These are phyloP conservation scores for Pyrrhosoma nymphula DNA, from an alignment of 2,888 invertebrate species.

Conservation along the genomic window DNA sequence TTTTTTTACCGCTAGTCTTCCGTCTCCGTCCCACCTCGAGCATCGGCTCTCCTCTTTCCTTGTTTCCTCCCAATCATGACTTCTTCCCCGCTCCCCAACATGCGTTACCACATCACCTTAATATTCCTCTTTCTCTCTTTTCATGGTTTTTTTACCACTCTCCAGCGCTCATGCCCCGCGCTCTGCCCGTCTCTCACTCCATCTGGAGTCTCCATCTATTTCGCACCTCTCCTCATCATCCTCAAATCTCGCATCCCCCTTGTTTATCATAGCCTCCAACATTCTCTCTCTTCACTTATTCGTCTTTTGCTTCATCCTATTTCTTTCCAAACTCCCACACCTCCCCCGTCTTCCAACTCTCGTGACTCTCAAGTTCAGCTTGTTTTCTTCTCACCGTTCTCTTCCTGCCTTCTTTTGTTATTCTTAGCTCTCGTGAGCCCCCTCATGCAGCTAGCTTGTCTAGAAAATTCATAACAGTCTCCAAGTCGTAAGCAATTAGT, in stretches of 20 bases:
- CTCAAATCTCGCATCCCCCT: not conserved
- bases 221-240: not conserved
- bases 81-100: not conserved
- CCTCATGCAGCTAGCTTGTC: too few relatives aligned
- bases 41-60: not conserved
- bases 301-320: not conserved
- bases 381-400: not conserved
- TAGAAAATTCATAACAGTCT: too few relatives aligned
- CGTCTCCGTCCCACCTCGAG: not conserved
- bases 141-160: too few relatives aligned
- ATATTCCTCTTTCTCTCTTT: not conserved
- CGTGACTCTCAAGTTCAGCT: not conserved
- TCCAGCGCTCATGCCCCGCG: too few relatives aligned
- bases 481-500: too few relatives aligned
- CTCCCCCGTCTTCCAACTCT: not conserved
- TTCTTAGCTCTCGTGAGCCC: not conserved
- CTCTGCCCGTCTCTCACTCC: too few relatives aligned
- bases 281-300: not conserved
- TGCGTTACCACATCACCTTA: too few relatives aligned
- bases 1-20: not conserved
- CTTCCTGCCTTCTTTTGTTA: not conserved
- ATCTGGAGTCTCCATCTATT: too few relatives aligned
- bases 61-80: not conserved
- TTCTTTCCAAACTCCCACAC: not conserved
- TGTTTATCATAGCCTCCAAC: not conserved